Conservation (phyloP, 2,888 invertebrate species). For the Hoplodrina blanda region DNA sequence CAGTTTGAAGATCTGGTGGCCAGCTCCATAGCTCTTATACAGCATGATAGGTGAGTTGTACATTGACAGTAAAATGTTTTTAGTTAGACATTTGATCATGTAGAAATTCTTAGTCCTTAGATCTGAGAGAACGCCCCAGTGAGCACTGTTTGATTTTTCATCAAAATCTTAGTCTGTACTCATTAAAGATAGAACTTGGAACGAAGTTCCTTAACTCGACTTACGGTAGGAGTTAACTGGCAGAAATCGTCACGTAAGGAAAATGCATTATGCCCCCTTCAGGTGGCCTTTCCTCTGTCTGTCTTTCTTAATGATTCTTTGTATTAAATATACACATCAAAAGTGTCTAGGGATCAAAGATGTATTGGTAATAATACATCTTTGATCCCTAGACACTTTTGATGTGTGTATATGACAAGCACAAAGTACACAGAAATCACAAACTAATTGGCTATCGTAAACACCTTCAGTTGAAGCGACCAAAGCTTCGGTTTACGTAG, state of each 20-base stretch:
- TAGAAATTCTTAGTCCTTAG: not conserved
- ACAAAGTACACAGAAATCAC: constrained; percentile 3
- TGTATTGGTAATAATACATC: no score
- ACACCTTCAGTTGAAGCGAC: constrained; percentile 9
- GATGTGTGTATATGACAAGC: no score
- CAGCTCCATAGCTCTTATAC: constrained; percentile 93
- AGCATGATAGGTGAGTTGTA: constrained; percentile 91
- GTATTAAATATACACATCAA: no score
- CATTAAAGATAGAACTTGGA: not conserved
- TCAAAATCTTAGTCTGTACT: not conserved
- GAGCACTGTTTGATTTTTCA: not conserved
- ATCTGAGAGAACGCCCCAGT: not conserved
- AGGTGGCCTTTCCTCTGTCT: no score
- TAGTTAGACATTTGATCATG: not conserved
- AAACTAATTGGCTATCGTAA: constrained; percentile 7
- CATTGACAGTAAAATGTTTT: not conserved
- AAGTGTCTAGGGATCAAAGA: no score
- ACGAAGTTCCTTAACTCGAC: no score
- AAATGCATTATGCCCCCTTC: no score
- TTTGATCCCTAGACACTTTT: no score
- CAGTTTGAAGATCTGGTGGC: constrained; percentile 92
- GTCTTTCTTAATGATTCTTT: no score
- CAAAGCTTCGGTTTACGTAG: constrained; percentile 30
- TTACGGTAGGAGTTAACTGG: no score
- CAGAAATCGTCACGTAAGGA: no score